Evolutionary conservation across 2,113 vertebrate species (phyloP), one percentile per base, ranked within the genome.

Genomic region (Vireo altiloquus): DNA sequence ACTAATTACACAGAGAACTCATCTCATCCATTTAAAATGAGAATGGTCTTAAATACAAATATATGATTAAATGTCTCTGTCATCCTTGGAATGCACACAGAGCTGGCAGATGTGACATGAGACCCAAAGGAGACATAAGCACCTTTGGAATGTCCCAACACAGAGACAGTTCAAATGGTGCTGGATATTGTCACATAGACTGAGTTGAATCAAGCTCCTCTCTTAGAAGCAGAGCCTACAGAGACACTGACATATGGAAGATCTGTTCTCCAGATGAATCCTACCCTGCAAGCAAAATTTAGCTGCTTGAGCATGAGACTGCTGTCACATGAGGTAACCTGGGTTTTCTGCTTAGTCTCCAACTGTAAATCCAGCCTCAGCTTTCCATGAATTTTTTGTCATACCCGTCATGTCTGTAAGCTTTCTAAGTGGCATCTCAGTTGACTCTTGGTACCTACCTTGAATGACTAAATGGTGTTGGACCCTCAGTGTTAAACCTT

Each of bases 21-120:
- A 21, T 80, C 47, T 82, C 0, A 0, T 68, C 9, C 21, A 13
- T 64, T 69, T n/a, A 66, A 52, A 33, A 23, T 39, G 39, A 39
- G 39, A 39, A 39, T 39, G 39, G 39, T 39, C 39, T 39, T 39
- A 39, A 39, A 39, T 39, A 39, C 12, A 39, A 39, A 39, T 39
- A 39, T 39, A 39, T 39, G 39, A 39, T 39, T 39, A 39, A 39
- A 39, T 39, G 39, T 39, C 39, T 39, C 39, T 39, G 39, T 39
- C 4, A 52, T 15, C 21, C 16, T 44, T 28, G 46, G 7, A 11
- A 10, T 31, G 52, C 31, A 66, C 50, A 44, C 11, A 39, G 50
- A 37, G 2, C 19, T 69, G 40, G 37, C 13, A 74, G 47, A 65
- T 40, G 31, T 56, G 24, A 30, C 31, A 10, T 8, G 42, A 31